Conservation (phyloP, 2,888 invertebrate species). For the Apamea crenata region DNA sequence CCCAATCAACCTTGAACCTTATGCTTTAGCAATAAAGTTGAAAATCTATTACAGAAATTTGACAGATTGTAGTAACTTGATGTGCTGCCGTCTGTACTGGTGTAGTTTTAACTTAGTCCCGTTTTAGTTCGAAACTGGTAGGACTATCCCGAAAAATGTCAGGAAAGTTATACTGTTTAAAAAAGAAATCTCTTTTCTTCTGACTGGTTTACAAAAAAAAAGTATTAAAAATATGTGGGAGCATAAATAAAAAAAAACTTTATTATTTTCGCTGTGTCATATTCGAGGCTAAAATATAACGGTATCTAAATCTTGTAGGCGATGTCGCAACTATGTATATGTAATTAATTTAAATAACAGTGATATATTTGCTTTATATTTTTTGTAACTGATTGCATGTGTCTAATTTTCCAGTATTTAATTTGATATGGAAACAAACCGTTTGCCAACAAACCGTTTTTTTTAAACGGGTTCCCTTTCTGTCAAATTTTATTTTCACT, state of each 20-base stretch:
- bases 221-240: constrained; percentile 43
- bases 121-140: background rate
- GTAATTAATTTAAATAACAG: constrained; percentile 60
- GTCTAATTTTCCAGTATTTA: constrained; percentile 11
- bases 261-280: constrained; percentile 62
- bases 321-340: constrained; percentile 30
- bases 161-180: background rate
- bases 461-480: background rate
- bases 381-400: constrained; percentile 37
- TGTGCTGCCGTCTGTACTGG: no score
- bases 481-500: background rate
- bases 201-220: background rate
- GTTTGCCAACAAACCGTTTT: background rate
- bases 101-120: background rate
- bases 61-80: no score
- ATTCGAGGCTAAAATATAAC: constrained; percentile 65
- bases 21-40: no score
- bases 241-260: constrained; percentile 7
- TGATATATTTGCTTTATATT: constrained; percentile 64
- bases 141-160: background rate
- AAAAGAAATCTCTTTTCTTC: background rate
- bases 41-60: no score
- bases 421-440: background rate
- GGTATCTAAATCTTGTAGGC: constrained; percentile 44
- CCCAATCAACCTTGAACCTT: no score